These are phyloP conservation scores for Thryonomys swinderianus DNA, from an alignment of 2,113 vertebrate genomes.

Conservation along the genomic window DNA sequence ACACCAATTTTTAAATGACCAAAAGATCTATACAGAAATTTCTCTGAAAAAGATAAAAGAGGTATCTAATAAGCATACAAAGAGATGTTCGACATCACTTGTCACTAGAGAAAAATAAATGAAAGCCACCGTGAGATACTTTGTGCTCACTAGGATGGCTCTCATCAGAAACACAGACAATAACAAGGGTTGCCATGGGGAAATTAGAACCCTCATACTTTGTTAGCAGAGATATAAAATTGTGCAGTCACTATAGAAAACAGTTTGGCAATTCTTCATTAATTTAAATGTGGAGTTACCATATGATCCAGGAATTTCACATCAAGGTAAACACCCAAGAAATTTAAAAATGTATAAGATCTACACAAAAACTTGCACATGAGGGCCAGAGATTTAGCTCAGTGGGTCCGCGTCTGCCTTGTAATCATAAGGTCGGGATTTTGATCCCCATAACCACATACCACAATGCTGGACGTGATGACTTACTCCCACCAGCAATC, in stretches of 20 bases:
- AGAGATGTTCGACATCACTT: not conserved
- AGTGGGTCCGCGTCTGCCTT: no score
- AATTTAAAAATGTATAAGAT: not conserved
- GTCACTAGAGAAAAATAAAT: not conserved
- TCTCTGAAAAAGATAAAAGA: not conserved
- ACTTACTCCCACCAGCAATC: no score
- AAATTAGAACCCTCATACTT: not conserved
- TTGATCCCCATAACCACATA: no score
- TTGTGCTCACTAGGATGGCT: not conserved
- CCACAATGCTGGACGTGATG: no score
- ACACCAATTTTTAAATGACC: not conserved
- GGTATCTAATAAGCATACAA: not conserved
- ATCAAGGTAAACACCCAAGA: not conserved
- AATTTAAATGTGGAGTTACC: not conserved
- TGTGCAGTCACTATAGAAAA: not conserved
- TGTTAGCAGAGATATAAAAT: not conserved
- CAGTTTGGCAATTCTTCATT: not conserved
- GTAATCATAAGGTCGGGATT: no score
- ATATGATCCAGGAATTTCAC: not conserved
- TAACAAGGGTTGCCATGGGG: not conserved
- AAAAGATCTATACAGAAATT: not conserved
- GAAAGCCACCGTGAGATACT: not conserved
- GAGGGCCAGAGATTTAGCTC: no score
- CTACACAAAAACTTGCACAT: not conserved
- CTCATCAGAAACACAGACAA: not conserved